Percentiles rank a stretch among this genome's conserved stretches.
Conservation (phyloP, 1,140 invertebrate genomes). For the Lithobius niger region DNA sequence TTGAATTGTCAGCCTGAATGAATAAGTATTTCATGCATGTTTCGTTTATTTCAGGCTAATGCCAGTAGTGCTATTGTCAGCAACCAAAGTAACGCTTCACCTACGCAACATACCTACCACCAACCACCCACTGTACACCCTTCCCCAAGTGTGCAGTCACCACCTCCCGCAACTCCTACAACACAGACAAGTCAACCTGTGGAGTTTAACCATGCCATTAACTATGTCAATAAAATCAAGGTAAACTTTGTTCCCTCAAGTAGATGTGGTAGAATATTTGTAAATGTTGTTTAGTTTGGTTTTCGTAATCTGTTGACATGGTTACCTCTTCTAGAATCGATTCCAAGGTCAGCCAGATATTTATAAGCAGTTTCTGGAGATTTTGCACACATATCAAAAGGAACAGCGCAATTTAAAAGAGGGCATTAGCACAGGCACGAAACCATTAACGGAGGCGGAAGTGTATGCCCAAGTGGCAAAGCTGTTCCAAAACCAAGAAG, state of each 20-base stretch:
- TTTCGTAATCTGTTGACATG: background rate
- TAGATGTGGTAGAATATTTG: conserved; percentile 4
- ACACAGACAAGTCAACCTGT: conserved; percentile 56
- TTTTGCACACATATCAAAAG: conserved; percentile 95
- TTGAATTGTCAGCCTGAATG: no score
- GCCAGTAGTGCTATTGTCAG: no score
- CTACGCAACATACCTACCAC: conserved; percentile 15
- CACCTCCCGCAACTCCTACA: conserved; percentile 17
- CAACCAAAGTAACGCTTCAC: conserved; percentile 10
- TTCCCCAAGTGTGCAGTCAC: background rate
- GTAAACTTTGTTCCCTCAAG: conserved; percentile 33
- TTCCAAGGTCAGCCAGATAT: conserved; percentile 96
- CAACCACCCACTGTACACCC: conserved; percentile 16
- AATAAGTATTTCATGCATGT: no score
- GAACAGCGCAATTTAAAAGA: conserved; percentile 88
- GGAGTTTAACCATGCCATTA: conserved; percentile 98
- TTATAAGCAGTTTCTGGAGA: conserved; percentile 95
- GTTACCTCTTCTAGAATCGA: conserved; percentile 54
- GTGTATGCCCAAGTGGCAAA: conserved; percentile 90
- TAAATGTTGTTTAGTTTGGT: background rate
- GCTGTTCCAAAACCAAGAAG: conserved; percentile 94
- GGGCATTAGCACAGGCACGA: conserved; percentile 40
- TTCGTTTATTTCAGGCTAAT: no score
- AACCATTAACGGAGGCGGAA: conserved; percentile 73
- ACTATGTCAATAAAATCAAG: conserved; percentile 99